phyloP scores from a whole-genome alignment of 2,797 vertebrate species.

The Brotula barbata region DNA sequence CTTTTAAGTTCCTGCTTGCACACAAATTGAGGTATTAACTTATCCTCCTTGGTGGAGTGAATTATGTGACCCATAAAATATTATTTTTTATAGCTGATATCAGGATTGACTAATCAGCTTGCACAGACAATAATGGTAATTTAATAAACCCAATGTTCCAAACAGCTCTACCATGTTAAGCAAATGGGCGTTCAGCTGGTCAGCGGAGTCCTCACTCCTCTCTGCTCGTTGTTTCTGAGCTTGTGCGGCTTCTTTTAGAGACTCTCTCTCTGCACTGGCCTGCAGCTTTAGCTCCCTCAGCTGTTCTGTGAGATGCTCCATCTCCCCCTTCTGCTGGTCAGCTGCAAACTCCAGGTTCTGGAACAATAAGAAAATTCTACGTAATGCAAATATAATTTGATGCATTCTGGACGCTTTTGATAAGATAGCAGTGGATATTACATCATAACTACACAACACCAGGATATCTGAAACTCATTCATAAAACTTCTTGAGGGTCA shows the following conservation, averaged over 20 bases:
- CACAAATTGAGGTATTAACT: too few relatives aligned
- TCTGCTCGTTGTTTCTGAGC: conserved; percentile 87
- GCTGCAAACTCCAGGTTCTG: conserved; percentile 86
- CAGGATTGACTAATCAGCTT: too few relatives aligned
- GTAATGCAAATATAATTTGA: too few relatives aligned
- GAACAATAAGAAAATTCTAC: background rate
- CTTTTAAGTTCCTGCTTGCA: too few relatives aligned
- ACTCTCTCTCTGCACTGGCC: conserved; percentile 80
- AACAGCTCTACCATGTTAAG: conserved; percentile 80
- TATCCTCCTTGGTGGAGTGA: too few relatives aligned
- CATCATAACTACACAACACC: too few relatives aligned
- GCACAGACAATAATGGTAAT: background rate
- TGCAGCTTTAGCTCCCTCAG: conserved; percentile 78
- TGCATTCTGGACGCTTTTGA: too few relatives aligned
- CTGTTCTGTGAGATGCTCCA: conserved; percentile 79
- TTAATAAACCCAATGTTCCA: background rate
- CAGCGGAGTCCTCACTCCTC: conserved; percentile 80
- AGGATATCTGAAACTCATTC: too few relatives aligned
- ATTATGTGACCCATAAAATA: too few relatives aligned
- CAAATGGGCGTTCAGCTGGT: conserved; percentile 81
- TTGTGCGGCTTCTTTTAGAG: conserved; percentile 83
- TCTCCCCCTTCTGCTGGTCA: conserved; percentile 81
- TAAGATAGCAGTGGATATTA: too few relatives aligned
- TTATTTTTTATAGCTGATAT: too few relatives aligned
- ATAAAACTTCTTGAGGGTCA: too few relatives aligned